These are phyloP conservation scores for Nephrotoma flavescens DNA, from an alignment of 2,888 invertebrate species.

Conservation along the genomic window DNA sequence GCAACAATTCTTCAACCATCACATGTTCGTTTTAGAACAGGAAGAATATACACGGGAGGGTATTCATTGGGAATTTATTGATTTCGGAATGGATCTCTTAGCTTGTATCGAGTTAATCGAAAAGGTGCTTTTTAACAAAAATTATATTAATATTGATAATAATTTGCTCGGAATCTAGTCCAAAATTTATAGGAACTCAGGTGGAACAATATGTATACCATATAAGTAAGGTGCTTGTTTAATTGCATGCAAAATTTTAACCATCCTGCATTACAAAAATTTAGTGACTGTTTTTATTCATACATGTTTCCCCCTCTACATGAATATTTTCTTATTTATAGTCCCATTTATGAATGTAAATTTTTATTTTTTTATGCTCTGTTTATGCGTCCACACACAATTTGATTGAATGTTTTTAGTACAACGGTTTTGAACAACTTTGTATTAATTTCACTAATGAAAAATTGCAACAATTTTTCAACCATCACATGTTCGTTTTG, in stretches of 20 bases:
- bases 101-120: conserved; percentile 98
- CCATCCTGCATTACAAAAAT: neutral
- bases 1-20: conserved; percentile 99
- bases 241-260: neutral
- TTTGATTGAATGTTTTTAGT: conserved; percentile 35
- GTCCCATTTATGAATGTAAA: neutral
- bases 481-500: conserved; percentile 95
- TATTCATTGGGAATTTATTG: conserved; percentile 96
- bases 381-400: neutral
- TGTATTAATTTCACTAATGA: conserved; percentile 98
- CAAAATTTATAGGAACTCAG: neutral
- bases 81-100: conserved; percentile 97
- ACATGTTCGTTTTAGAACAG: conserved; percentile 99
- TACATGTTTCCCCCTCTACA: neutral
- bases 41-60: conserved; percentile 97
- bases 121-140: conserved; percentile 52
- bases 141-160: neutral
- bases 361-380: neutral
- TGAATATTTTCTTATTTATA: neutral
- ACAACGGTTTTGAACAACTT: conserved; percentile 93
- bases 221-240: conserved; percentile 5
- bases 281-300: neutral
- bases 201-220: neutral
- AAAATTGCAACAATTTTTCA: conserved; percentile 96
- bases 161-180: neutral